Evolutionary conservation across 2,888 invertebrate species (phyloP).

Genomic region (Listrodromus nycthemerus): DNA sequence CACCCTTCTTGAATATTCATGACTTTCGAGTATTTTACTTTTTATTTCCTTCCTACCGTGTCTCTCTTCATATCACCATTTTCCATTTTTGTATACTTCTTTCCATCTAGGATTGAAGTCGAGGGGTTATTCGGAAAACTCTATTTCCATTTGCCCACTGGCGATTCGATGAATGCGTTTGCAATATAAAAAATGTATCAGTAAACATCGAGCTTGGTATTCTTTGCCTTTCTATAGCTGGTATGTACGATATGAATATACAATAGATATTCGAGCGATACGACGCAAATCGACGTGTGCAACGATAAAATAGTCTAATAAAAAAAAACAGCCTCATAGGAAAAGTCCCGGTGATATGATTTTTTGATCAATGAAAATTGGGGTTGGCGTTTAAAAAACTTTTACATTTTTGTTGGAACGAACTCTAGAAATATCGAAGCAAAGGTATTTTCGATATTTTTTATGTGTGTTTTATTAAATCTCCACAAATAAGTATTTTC

Average conservation of each 20-base stretch:
- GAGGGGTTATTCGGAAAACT: neutral
- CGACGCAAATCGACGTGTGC: neutral
- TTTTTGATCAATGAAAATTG: too few relatives aligned
- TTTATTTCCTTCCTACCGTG: neutral
- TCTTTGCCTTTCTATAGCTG: neutral
- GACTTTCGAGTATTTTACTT: neutral
- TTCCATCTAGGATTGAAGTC: neutral
- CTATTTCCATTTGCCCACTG: neutral
- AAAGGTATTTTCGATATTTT: too few relatives aligned
- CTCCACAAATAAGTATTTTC: too few relatives aligned
- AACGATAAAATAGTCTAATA: neutral
- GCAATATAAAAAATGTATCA: neutral
- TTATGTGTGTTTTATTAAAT: too few relatives aligned
- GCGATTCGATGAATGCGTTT: neutral
- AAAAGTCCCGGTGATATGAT: too few relatives aligned
- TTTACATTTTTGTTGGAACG: too few relatives aligned
- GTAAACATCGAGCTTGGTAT: neutral
- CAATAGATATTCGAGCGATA: neutral
- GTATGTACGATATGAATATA: neutral
- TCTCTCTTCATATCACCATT: neutral
- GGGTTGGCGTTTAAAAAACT: too few relatives aligned
- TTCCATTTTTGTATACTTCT: neutral
- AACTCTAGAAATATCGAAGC: too few relatives aligned
- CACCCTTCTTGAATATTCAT: neutral
- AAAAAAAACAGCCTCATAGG: too few relatives aligned